These are phyloP conservation scores for Taenioides sp. DNA, from an alignment of 2,797 vertebrate species.

Conservation along the genomic window DNA sequence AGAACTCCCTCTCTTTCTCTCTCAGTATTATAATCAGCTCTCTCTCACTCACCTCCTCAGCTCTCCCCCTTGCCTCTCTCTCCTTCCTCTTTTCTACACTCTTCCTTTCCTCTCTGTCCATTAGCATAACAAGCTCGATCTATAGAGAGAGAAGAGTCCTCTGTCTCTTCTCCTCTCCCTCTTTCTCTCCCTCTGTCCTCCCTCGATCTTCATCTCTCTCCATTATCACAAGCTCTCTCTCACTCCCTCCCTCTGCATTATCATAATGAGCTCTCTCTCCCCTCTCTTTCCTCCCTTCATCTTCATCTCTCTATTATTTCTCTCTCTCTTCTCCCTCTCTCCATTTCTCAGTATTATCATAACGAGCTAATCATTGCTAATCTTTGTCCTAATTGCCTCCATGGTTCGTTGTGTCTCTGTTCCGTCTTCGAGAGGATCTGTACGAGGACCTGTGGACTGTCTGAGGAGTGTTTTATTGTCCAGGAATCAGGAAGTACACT, in stretches of 20 bases:
- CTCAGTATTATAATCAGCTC: no score
- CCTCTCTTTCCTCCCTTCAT: no score
- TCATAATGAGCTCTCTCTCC: not conserved
- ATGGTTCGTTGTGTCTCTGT: conserved; percentile 44
- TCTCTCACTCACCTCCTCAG: not conserved
- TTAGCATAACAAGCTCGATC: not conserved
- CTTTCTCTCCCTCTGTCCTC: not conserved
- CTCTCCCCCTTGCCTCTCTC: conserved; percentile 21
- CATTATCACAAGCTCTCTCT: not conserved
- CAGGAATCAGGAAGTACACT: no score
- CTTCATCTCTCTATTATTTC: not conserved
- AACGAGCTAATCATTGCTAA: conserved; percentile 60
- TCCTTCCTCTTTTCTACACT: not conserved
- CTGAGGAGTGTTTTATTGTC: no score
- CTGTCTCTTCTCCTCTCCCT: not conserved
- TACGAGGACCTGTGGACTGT: no score
- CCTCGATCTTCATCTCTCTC: not conserved
- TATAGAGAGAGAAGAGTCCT: no score
- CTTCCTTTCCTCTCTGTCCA: not conserved
- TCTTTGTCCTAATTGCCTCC: conserved; percentile 50
- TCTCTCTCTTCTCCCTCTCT: conserved; percentile 30
- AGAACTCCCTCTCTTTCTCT: conserved; percentile 33
- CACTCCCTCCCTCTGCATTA: not conserved
- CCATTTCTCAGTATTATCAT: conserved; percentile 38
- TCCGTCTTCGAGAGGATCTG: conserved; percentile 19